Conservation (phyloP, 2,113 vertebrate genomes). For the Melanocharis versteri region DNA sequence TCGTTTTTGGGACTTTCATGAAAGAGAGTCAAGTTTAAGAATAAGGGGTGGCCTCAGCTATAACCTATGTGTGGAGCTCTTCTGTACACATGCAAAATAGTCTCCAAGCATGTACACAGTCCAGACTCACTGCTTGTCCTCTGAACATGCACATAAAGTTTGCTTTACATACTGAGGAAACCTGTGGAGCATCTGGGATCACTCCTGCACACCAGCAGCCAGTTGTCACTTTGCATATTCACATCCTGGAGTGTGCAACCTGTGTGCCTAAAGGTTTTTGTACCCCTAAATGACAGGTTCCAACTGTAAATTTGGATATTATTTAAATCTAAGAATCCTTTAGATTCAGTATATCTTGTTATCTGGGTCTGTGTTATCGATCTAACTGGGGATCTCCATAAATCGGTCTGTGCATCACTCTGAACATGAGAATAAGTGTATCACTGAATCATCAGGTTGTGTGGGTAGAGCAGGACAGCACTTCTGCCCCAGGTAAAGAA, state of each 20-base stretch:
- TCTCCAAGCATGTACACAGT: not conserved
- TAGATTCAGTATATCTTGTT: not conserved
- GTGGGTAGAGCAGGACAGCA: not conserved
- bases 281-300: not conserved
- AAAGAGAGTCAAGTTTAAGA: not conserved
- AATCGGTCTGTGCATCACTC: not conserved
- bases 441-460: not conserved
- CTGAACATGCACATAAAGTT: not conserved
- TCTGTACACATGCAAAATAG: not conserved
- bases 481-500: not conserved
- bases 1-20: not conserved
- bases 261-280: not conserved
- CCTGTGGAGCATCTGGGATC: not conserved
- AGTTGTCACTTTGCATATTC: not conserved
- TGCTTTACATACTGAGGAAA: not conserved
- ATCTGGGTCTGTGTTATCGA: not conserved
- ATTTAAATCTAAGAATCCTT: not conserved
- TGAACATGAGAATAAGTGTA: not conserved
- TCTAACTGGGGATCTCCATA: not conserved
- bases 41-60: not conserved
- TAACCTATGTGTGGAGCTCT: rapidly evolving
- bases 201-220: not conserved
- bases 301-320: not conserved
- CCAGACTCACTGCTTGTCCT: not conserved
- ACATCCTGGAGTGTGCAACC: not conserved